Base-by-base conservation (phyloP, 2,797 vertebrate species). In the Notolabrus celidotus region DNA sequence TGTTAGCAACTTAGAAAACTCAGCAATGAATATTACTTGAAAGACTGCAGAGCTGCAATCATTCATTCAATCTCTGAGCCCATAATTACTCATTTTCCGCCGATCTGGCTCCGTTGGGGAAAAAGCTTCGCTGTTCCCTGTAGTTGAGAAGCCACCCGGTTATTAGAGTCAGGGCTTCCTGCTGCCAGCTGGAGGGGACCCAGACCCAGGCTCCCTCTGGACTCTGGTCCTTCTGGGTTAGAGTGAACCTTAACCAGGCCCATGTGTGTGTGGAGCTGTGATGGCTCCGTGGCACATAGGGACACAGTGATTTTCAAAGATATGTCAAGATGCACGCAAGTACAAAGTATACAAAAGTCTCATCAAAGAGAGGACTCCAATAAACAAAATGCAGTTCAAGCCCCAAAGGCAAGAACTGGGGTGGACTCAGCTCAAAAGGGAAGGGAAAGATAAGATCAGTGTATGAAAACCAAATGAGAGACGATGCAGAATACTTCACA, bases 21-120 rank as follows among this genome's bases (percentile, higher is more conserved):
- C 84, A 89, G 87, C 66, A 7, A 51, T 49, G 71, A 83, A 92
- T 88, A 92, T 92, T 86, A 90, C 87, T 86, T 86, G 77, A 90
- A 90, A 87, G 68, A 80, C 70, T 77, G 61, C 71, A 86, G 74
- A 75, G 79, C 90, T 90, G 80, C 90, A 93, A 93, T 92, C 89
- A 92, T 89, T 93, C 84, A 64, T 88, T 88, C 85, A 89, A 83
- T 89, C 80, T 78, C 59, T 61, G 89, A 92, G 85, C 89, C 92
- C 88, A 91, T 93, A 92, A 94, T 94, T 92, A 92, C 91, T 90
- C 70, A 88, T 93, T 94, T 94, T 93, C 92, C 89, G 67, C 84
- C 79, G 90, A 86, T 90, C 86, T 76, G 85, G 84, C 89, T 90
- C 77, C 81, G 86, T 91, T 79, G 52, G 74, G 66, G 74, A 70